These are phyloP conservation scores for Ceyx melanurus DNA, from an alignment of 2,113 vertebrate species.

Conservation along the genomic window DNA sequence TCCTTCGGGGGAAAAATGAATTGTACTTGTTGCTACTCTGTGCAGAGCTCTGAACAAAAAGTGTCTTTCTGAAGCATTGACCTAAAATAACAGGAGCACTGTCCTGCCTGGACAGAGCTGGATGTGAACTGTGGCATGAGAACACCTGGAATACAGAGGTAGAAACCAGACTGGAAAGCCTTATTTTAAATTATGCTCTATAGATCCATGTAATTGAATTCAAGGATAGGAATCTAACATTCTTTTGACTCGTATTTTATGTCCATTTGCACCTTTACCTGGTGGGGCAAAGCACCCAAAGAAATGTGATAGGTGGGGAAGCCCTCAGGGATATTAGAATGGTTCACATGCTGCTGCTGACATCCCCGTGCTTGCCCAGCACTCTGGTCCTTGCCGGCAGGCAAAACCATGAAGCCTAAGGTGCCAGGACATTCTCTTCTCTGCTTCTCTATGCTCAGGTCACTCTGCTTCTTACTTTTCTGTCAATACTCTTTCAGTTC, in stretches of 20 bases:
- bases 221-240: not conserved
- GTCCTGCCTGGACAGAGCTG: not conserved
- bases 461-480: not conserved
- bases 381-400: not conserved
- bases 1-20: not conserved
- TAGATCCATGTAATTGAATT: not conserved
- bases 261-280: not conserved
- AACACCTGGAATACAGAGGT: not conserved
- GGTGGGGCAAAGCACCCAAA: not conserved
- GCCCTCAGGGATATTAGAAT: fast-evolving
- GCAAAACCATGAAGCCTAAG: not conserved
- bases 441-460: not conserved
- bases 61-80: not conserved
- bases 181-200: not conserved
- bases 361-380: not conserved
- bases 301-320: not conserved
- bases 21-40: not conserved
- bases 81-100: not conserved
- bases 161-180: not conserved
- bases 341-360: not conserved
- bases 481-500: not conserved
- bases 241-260: not conserved
- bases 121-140: not conserved
- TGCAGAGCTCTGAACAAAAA: not conserved
- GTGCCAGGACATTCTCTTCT: not conserved